Conservation (phyloP, 2,888 invertebrate genomes). For the Drosophila helvetica region DNA sequence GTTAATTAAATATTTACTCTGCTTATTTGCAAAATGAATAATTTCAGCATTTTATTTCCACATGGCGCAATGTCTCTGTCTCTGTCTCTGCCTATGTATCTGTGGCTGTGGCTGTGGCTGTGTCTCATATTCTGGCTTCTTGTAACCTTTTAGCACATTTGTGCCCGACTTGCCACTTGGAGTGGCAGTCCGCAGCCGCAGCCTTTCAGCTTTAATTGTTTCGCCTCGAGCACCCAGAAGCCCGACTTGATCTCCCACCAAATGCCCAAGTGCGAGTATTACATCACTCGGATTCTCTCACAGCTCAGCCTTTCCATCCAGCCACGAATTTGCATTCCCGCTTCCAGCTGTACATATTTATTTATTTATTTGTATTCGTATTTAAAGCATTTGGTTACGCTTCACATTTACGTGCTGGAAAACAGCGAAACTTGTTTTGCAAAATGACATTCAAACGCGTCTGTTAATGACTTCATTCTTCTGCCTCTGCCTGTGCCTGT, state of each 20-base stretch:
- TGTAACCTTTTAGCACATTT: slow-evolving; percentile 61
- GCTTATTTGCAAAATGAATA: slow-evolving; percentile 81
- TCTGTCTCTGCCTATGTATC: not conserved
- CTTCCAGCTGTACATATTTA: slow-evolving; percentile 28
- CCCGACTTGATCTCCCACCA: slow-evolving; percentile 15
- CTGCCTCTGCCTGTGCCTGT: too few species aligned
- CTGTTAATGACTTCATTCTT: slow-evolving; percentile 45
- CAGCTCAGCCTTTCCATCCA: slow-evolving; percentile 24
- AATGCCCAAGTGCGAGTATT: slow-evolving; percentile 27
- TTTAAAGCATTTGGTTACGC: slow-evolving; percentile 41
- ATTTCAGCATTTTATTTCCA: slow-evolving; percentile 77
- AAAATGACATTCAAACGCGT: slow-evolving; percentile 31
- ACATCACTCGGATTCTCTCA: slow-evolving; percentile 44
- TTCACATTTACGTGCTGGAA: slow-evolving; percentile 52
- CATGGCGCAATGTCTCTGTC: slow-evolving; percentile 48
- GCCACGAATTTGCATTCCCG: slow-evolving; percentile 37
- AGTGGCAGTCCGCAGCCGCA: too few species aligned
- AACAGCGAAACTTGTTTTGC: slow-evolving; percentile 70
- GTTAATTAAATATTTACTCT: slow-evolving; percentile 81
- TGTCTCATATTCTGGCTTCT: slow-evolving; percentile 7
- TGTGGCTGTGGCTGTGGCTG: too few species aligned
- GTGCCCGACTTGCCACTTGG: slow-evolving; percentile 45
- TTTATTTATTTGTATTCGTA: slow-evolving; percentile 20
- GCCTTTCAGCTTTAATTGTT: slow-evolving; percentile 17
- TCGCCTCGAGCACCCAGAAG: too few species aligned